Percentiles rank a stretch among this genome's conserved stretches.
phyloP scores from a whole-genome alignment of 2,888 invertebrate genomes.

The Agrochola circellaris region DNA sequence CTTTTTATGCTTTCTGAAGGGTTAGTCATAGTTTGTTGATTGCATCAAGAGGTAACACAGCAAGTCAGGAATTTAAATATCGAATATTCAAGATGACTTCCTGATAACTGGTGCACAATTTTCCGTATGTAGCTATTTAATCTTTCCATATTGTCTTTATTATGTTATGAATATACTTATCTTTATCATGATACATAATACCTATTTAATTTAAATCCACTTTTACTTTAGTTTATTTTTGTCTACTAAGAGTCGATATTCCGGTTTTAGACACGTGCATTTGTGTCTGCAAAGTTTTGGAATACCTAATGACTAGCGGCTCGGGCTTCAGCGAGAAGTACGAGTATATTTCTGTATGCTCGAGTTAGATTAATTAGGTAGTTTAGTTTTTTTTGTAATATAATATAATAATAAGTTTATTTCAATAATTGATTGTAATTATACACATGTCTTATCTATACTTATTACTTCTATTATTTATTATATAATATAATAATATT shows the following conservation, averaged over 20 bases:
- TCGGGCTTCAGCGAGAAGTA: not conserved
- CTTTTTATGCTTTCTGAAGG: not conserved
- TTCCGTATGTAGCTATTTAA: not conserved
- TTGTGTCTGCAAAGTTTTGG: not conserved
- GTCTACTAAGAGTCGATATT: conserved; percentile 3
- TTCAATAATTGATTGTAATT: too few relatives aligned
- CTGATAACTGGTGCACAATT: not conserved
- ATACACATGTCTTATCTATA: too few relatives aligned
- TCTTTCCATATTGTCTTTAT: conserved; percentile 15
- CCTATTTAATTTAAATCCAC: not conserved
- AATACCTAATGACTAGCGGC: conserved; percentile 2
- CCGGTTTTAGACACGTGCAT: conserved; percentile 7
- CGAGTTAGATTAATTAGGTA: not conserved
- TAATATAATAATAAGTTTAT: too few relatives aligned
- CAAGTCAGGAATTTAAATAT: not conserved
- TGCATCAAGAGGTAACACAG: not conserved
- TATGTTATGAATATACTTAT: not conserved
- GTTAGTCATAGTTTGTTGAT: not conserved
- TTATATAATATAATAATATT: too few relatives aligned
- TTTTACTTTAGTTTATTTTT: conserved; percentile 21
- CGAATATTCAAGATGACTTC: not conserved
- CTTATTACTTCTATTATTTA: too few relatives aligned
- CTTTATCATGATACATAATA: not conserved
- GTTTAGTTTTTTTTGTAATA: conserved; percentile 6
- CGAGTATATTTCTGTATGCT: not conserved